Evolutionary conservation across 2,888 invertebrate genomes (phyloP).

Genomic region (Cryptocephalus moraei): DNA sequence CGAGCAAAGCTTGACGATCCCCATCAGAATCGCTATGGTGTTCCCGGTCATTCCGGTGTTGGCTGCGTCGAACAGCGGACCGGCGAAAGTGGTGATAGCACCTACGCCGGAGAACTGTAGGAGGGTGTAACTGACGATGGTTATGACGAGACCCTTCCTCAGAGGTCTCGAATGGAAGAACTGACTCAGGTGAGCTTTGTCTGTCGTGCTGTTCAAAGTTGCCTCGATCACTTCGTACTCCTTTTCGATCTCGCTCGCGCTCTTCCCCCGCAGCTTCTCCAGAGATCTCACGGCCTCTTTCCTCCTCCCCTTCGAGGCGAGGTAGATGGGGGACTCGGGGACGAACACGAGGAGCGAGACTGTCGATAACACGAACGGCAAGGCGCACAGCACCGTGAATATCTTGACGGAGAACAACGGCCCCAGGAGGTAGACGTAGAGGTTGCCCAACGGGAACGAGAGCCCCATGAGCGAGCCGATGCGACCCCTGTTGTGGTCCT

Average conservation of each 20-base stretch:
- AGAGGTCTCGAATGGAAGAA: slow-evolving; percentile 7
- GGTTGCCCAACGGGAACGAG: slow-evolving; percentile 14
- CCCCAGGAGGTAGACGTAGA: slow-evolving; percentile 17
- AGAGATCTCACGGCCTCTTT: slow-evolving; percentile 49
- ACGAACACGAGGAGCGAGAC: slow-evolving; percentile 10
- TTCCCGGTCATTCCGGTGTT: slow-evolving; percentile 51
- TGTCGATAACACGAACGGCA: slow-evolving; percentile 15
- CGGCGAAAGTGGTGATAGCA: slow-evolving; percentile 67
- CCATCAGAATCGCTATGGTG: slow-evolving; percentile 63
- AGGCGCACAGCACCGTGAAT: slow-evolving; percentile 13
- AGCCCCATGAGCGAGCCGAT: slow-evolving; percentile 40
- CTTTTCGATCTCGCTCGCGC: not conserved
- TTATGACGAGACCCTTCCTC: slow-evolving; percentile 51
- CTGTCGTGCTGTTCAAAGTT: not conserved
- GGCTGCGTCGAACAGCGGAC: slow-evolving; percentile 57
- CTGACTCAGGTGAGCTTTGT: slow-evolving; percentile 4
- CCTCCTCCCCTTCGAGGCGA: slow-evolving; percentile 37
- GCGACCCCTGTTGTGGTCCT: slow-evolving; percentile 67
- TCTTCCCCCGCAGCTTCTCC: slow-evolving; percentile 3
- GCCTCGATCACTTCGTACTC: slow-evolving; percentile 1
- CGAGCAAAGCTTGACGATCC: slow-evolving; percentile 61
- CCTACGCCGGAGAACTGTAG: slow-evolving; percentile 71
- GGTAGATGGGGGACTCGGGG: slow-evolving; percentile 22
- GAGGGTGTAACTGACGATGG: slow-evolving; percentile 67
- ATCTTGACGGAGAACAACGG: slow-evolving; percentile 14